Evolutionary conservation across 1,140 invertebrate species (phyloP).

Genomic region (Megalopta genalis): DNA sequence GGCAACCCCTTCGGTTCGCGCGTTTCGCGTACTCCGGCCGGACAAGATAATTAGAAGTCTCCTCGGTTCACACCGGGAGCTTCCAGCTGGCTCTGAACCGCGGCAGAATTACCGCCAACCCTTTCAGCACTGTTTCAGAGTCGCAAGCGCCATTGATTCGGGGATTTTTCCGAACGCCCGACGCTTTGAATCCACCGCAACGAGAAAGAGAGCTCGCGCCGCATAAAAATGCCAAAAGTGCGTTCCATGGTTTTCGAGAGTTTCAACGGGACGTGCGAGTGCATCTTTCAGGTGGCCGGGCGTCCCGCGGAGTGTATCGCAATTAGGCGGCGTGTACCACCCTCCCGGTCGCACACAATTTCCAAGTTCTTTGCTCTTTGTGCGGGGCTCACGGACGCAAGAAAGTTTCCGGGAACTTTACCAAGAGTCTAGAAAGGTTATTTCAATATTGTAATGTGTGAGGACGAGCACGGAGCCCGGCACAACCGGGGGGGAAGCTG

Average conservation of each 20-base stretch:
- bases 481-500: neutral
- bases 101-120: too few relatives aligned
- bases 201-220: too few relatives aligned
- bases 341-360: constrained; percentile 48
- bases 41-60: neutral
- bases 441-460: constrained; percentile 68
- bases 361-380: constrained; percentile 48
- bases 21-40: neutral
- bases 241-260: neutral
- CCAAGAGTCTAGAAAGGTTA: constrained; percentile 66
- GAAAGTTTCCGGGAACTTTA: constrained; percentile 45
- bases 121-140: too few relatives aligned
- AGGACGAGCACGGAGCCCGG: too few relatives aligned
- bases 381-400: constrained; percentile 13
- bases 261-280: neutral
- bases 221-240: too few relatives aligned
- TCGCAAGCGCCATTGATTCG: too few relatives aligned
- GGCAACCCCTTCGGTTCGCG: neutral
- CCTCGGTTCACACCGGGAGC: too few relatives aligned
- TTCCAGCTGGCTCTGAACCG: too few relatives aligned
- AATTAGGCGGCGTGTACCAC: constrained; percentile 71
- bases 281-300: neutral
- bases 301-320: constrained; percentile 75
- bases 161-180: too few relatives aligned
- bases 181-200: too few relatives aligned